phyloP scores from a whole-genome alignment of 2,113 vertebrate species.

The Burhinus oedicnemus region DNA sequence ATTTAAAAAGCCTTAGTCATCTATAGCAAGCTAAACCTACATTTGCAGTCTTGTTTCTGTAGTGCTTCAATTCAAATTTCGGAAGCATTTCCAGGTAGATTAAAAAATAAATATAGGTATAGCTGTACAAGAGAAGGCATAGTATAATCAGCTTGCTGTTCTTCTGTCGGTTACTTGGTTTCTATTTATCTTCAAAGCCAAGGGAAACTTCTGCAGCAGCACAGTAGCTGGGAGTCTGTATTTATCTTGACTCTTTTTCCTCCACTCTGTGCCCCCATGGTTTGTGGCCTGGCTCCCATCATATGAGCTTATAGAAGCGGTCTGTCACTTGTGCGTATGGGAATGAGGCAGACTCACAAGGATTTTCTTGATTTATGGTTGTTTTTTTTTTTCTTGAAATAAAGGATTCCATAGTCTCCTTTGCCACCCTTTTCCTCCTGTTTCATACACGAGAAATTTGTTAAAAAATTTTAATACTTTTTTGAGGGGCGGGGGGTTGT shows the following conservation, averaged over 20 bases:
- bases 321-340: neutral
- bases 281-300: neutral
- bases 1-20: neutral
- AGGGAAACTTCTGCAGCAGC: neutral
- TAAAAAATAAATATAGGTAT: neutral
- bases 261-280: accelerated
- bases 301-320: neutral
- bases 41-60: neutral
- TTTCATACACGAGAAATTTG: neutral
- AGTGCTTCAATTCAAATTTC: neutral
- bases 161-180: neutral
- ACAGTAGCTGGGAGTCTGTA: neutral
- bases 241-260: neutral
- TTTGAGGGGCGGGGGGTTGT: neutral
- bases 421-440: neutral
- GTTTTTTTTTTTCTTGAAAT: neutral
- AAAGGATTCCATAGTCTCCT: neutral
- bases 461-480: neutral
- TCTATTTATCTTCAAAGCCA: neutral
- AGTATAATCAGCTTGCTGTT: neutral
- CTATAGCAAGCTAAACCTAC: neutral
- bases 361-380: neutral
- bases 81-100: neutral
- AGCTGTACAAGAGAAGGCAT: neutral
- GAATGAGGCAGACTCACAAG: neutral